Evolutionary conservation across 2,113 vertebrate species (phyloP).

Genomic region (Oplegnathus fasciatus): DNA sequence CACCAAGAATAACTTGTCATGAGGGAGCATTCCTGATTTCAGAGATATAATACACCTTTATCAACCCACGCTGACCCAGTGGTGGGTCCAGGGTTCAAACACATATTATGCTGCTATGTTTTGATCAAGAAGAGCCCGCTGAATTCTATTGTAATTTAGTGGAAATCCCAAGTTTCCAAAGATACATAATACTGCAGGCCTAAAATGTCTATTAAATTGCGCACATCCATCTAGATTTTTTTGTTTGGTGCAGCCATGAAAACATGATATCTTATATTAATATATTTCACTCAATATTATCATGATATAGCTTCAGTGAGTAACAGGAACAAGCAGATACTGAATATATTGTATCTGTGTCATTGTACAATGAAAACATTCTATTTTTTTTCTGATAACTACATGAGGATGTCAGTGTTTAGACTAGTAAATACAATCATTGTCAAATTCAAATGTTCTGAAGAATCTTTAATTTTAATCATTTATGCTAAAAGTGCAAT

Average conservation of each 20-base stretch:
- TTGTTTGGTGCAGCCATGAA: background rate
- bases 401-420: background rate
- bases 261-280: background rate
- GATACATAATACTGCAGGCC: too few species aligned
- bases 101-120: too few species aligned
- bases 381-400: too few species aligned
- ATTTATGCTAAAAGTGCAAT: background rate
- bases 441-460: background rate
- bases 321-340: too few species aligned
- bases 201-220: background rate
- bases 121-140: background rate
- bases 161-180: background rate
- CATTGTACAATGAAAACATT: background rate
- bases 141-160: background rate
- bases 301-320: background rate
- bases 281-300: background rate
- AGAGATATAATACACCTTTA: background rate
- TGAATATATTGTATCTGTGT: background rate
- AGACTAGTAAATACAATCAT: background rate
- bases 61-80: background rate
- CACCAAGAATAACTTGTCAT: constrained; percentile 29
- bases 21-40: background rate
- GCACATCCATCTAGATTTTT: too few species aligned
- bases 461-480: background rate
- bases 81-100: background rate